Conservation (phyloP, 2,888 invertebrate species). For the Orthonevra nobilis region DNA sequence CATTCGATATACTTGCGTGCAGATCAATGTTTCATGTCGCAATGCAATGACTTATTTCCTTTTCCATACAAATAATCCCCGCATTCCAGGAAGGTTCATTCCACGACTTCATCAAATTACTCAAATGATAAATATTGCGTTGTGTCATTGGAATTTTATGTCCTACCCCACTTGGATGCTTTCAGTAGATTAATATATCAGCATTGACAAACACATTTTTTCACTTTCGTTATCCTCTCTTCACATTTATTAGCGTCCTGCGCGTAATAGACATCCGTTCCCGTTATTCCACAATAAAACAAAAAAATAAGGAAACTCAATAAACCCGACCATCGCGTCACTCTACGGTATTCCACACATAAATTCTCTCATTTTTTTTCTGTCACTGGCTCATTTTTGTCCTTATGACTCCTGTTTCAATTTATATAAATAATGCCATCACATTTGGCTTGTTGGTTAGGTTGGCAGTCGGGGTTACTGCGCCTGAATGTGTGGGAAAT, state of each 20-base stretch:
- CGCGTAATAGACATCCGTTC: conserved; percentile 19
- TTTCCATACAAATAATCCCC: no score
- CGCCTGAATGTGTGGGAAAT: conserved; percentile 37
- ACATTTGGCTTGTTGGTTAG: neutral
- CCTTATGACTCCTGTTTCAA: conserved; percentile 45
- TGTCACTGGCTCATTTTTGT: conserved; percentile 14
- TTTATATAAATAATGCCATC: conserved; percentile 43
- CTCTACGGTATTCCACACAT: conserved; percentile 40
- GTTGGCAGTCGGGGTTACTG: neutral
- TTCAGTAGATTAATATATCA: conserved; percentile 35
- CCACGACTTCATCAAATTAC: neutral
- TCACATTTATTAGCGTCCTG: conserved; percentile 32
- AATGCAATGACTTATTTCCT: no score
- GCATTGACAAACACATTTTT: neutral
- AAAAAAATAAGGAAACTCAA: no score
- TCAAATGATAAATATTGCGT: conserved; percentile 1
- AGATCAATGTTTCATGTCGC: no score
- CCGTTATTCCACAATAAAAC: neutral
- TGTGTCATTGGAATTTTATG: conserved; percentile 20
- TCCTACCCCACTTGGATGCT: conserved; percentile 22
- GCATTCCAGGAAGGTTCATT: no score
- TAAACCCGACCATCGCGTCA: conserved; percentile 37
- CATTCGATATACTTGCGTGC: no score
- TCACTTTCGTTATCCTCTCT: conserved; percentile 35
- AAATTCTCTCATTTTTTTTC: conserved; percentile 36